phyloP scores from a whole-genome alignment of 2,113 vertebrate genomes.

The Phaethon lepturus region DNA sequence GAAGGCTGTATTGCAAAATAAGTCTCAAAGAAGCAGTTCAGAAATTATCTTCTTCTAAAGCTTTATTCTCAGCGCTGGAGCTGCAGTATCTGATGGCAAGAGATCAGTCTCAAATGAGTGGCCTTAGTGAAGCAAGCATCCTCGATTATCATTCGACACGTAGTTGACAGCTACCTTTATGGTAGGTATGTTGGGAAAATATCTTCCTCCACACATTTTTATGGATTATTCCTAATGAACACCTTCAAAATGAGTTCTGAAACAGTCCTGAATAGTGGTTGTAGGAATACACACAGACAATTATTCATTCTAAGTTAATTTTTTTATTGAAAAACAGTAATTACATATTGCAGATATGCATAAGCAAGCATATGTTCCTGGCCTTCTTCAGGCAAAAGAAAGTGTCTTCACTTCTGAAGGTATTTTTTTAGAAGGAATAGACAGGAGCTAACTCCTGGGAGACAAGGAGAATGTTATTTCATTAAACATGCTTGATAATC shows the following conservation, averaged over 20 bases:
- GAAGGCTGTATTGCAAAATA: neutral
- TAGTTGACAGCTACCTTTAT: neutral
- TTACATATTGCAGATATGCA: neutral
- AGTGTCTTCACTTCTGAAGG: neutral
- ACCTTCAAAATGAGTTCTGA: neutral
- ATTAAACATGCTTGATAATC: neutral
- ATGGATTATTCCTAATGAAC: neutral
- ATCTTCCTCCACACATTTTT: neutral
- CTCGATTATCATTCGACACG: neutral
- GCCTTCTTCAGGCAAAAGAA: neutral
- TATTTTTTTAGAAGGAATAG: neutral
- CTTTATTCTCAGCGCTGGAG: neutral
- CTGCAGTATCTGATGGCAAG: neutral
- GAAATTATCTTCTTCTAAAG: neutral
- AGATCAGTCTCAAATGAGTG: neutral
- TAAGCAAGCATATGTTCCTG: neutral
- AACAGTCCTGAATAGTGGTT: neutral
- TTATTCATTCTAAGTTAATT: neutral
- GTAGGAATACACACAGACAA: neutral
- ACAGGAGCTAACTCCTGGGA: neutral
- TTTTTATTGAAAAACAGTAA: neutral
- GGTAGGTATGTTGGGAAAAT: neutral
- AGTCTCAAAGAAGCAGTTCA: neutral
- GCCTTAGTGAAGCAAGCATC: neutral
- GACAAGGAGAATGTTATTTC: neutral